These are phyloP conservation scores for Pseudococcus longispinus DNA, from an alignment of 2,888 invertebrate genomes.

Conservation along the genomic window DNA sequence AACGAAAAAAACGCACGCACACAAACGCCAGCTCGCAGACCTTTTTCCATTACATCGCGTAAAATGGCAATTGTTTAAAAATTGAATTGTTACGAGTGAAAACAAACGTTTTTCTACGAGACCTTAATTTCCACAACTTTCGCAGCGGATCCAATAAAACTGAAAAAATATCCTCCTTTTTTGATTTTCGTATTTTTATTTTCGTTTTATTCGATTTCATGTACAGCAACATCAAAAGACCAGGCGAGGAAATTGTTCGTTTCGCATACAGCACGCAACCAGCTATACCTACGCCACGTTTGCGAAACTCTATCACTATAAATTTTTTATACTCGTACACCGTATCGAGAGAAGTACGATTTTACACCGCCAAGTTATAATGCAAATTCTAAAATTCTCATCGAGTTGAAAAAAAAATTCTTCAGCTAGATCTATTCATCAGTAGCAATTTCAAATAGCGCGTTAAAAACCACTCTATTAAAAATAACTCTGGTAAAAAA, in stretches of 20 bases:
- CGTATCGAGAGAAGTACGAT: background rate
- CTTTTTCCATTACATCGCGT: background rate
- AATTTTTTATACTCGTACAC: slow-evolving; percentile 1
- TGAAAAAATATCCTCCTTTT: background rate
- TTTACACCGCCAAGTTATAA: background rate
- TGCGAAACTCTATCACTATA: background rate
- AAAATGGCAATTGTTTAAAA: slow-evolving; percentile 14
- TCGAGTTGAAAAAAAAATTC: background rate
- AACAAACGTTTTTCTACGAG: slow-evolving; percentile 7
- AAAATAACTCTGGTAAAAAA: background rate
- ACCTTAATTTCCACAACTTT: background rate
- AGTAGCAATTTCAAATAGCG: background rate
- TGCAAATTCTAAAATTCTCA: slow-evolving; percentile 6
- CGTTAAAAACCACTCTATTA: slow-evolving; percentile 24
- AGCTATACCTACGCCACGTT: background rate
- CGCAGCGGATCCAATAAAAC: background rate
- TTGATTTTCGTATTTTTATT: slow-evolving; percentile 10
- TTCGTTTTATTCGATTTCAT: slow-evolving; percentile 2
- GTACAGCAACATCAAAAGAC: background rate
- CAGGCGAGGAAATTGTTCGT: background rate
- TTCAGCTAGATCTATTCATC: background rate
- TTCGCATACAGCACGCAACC: background rate
- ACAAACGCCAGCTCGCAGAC: background rate
- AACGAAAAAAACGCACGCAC: background rate
- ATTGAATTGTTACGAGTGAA: slow-evolving; percentile 9